Base-by-base conservation (phyloP, 1,140 invertebrate species). In the Andrena cerasifolii region DNA sequence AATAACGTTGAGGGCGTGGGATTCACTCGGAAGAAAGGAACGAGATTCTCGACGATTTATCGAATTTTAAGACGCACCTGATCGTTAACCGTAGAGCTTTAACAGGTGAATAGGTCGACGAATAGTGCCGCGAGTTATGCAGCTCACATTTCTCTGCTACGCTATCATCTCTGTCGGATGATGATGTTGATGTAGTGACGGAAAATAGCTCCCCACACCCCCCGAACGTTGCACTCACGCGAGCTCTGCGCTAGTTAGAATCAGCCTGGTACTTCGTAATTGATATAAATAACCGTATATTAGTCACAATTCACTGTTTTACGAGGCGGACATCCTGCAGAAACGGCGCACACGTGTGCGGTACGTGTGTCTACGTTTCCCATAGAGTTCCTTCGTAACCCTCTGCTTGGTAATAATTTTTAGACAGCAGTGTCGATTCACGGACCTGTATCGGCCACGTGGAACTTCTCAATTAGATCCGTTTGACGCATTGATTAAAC, bases 231-330 rank as follows among this genome's bases (percentile, higher is more conserved):
- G 53, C 31, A 26, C 80, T 82, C 86, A 85, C 86, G 82, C 86
- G 67, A 88, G 59, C 86, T 79, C 31, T 14, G 53, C 63, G 58
- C 47, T 79, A 33, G 61, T 70, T 73, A 70, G 43, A 70, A 77
- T 72, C 53, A 51, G 36, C n/a, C 26, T 26, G 77, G 79, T 87
- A 85, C 85, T 80, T 85, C 62, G 26, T 24, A 74, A 40, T 61
- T 70, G 51, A 77, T 82, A 77, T 71, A 84, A 71, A 84, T 79
- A 83, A 59, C 61, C 24, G 24, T 31, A 33, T 85, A 78, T 80
- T 86, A 85, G 73, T 85, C 82, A 76, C 66, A 79, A 53, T 80
- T 75, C 53, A 82, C 31, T 59, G 21, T 59, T 33, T 40, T 14
- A 54, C 33, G n/a, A 71, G 26, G 18, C 0, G 1, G 18, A 4